Evolutionary conservation across 2,888 invertebrate species (phyloP).

Genomic region (Ceraclea dissimilis): DNA sequence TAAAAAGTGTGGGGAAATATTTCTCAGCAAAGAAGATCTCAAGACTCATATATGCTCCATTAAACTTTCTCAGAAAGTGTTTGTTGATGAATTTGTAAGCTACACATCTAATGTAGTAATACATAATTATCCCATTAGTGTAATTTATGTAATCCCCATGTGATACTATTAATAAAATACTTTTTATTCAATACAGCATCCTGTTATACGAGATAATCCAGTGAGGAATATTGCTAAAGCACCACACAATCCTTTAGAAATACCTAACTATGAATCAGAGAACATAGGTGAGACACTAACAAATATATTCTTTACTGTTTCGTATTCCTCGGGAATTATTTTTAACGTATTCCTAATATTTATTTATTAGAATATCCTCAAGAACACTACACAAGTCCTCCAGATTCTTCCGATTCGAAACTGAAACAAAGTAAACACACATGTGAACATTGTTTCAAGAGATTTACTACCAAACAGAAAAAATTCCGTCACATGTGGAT

Average conservation of each 20-base stretch:
- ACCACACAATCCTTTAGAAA: too few relatives aligned
- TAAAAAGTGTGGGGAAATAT: slow-evolving; percentile 42
- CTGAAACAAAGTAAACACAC: slow-evolving; percentile 36
- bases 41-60: slow-evolving; percentile 32
- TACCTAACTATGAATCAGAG: too few relatives aligned
- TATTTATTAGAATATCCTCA: slow-evolving; percentile 1
- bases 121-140: too few relatives aligned
- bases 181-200: too few relatives aligned
- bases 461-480: slow-evolving; percentile 41
- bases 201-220: too few relatives aligned
- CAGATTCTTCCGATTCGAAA: not conserved
- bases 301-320: too few relatives aligned
- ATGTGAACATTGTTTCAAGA: slow-evolving; percentile 38
- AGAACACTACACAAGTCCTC: not conserved
- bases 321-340: too few relatives aligned
- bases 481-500: slow-evolving; percentile 43
- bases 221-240: too few relatives aligned
- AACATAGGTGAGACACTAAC: too few relatives aligned
- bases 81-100: not conserved
- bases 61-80: slow-evolving; percentile 12
- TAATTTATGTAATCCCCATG: too few relatives aligned
- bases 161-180: too few relatives aligned
- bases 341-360: too few relatives aligned
- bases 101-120: slow-evolving; percentile 24
- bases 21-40: slow-evolving; percentile 37